These are phyloP conservation scores for Manis crassicaudata DNA, from an alignment of 2,797 vertebrate species.

Conservation along the genomic window DNA sequence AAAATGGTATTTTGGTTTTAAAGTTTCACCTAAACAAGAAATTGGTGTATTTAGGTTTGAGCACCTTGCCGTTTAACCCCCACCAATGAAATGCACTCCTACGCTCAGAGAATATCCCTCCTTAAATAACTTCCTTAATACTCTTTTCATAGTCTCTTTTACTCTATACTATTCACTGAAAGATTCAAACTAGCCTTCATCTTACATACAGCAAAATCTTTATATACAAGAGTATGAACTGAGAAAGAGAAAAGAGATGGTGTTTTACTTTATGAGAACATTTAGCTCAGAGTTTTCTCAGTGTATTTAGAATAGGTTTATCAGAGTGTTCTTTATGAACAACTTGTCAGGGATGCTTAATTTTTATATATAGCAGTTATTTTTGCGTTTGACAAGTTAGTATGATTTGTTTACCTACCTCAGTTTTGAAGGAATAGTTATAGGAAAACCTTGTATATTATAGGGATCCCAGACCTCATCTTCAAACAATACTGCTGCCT, in stretches of 20 bases:
- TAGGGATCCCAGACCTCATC: not conserved
- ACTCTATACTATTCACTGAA: not conserved
- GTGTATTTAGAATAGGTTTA: constrained; percentile 12
- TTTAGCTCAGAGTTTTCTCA: constrained; percentile 1
- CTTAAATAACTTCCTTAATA: not conserved
- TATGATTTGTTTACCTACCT: not conserved
- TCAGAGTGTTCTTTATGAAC: not conserved
- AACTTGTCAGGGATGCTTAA: not conserved
- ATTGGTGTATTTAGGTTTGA: not conserved
- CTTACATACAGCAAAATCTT: not conserved
- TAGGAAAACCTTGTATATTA: not conserved
- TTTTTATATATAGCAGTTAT: not conserved
- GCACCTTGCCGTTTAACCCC: not conserved
- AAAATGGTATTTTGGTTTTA: constrained; percentile 26
- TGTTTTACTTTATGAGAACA: not conserved
- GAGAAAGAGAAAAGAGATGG: not conserved
- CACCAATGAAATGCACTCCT: not conserved
- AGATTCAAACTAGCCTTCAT: not conserved
- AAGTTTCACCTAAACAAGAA: constrained; percentile 40
- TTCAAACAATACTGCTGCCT: not conserved
- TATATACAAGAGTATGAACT: not conserved
- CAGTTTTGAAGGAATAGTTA: constrained; percentile 29
- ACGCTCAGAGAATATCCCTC: not conserved
- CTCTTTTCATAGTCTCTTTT: not conserved
- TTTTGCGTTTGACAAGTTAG: not conserved